phyloP scores from a whole-genome alignment of 2,888 invertebrate species.

The Patella depressa region DNA sequence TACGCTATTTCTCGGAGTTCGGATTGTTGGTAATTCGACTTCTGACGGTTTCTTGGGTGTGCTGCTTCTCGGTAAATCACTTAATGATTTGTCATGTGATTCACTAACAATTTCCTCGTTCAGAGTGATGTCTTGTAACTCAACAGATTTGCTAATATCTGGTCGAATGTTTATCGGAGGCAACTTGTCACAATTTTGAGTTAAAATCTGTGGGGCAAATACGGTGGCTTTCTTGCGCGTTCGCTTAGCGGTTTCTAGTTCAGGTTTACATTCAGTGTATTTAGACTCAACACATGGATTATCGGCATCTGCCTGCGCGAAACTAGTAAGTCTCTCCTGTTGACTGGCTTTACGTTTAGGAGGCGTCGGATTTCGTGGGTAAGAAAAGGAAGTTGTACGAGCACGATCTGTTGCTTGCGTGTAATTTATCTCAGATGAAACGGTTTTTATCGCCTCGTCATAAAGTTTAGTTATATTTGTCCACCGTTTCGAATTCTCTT shows the following conservation, averaged over 20 bases:
- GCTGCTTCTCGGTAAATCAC: background rate
- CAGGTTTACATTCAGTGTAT: background rate
- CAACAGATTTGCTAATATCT: background rate
- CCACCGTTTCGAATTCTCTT: background rate
- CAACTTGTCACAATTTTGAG: background rate
- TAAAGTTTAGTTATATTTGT: slow-evolving; percentile 1
- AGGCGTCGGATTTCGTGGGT: background rate
- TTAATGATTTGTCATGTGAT: background rate
- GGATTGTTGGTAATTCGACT: background rate
- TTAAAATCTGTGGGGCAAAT: background rate
- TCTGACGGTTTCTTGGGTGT: no score
- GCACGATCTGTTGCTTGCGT: background rate
- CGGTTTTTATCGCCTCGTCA: background rate
- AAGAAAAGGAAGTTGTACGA: background rate
- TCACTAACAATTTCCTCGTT: background rate
- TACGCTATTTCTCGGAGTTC: background rate
- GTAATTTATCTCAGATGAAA: background rate
- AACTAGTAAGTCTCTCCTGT: background rate
- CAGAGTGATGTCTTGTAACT: background rate
- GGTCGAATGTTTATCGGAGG: background rate
- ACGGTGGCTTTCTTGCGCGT: background rate
- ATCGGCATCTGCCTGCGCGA: background rate
- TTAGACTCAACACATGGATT: background rate
- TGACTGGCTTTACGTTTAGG: background rate
- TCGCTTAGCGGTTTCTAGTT: background rate